Base-by-base conservation (phyloP, 2,113 vertebrate genomes). In the Ageneiosus marmoratus region DNA sequence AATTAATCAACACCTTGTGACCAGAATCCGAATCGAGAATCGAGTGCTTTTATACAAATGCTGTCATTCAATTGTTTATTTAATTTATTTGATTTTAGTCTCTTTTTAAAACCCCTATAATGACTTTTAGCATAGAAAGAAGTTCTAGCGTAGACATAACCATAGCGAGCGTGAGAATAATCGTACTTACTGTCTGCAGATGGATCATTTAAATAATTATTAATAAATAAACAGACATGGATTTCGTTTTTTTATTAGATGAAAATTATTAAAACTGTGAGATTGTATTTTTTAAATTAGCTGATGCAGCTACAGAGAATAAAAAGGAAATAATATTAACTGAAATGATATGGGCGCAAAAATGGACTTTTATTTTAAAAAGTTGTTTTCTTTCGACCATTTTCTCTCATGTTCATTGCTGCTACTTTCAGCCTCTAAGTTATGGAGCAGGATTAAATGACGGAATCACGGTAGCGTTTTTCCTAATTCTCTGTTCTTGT, bases 361-460 rank as follows among this genome's bases (percentile, higher is more conserved):
- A 41, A 32, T 11, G 5, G 53, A 77, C 84, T 87, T 87, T 83
- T 87, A 87, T 87, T 83, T 53, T 85, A 73, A 70, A 75, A 5
- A 0, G 5, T 18, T 24, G 27, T 13, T 18, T 63, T 16, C 32
- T 7, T 46, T 51, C 76, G 18, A 55, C 70, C 79, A 72, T 83
- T 80, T 69, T n/a, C 8, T 27, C 22, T 69, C 46, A 10, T 27
- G 27, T 80, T 53, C 51, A n/a, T 46, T 69, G 79, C 65, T 85
- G 83, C 83, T 55, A 27, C 5, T 10, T 85, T 85, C 83, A 80
- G 51, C 32, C 10, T 2, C 2, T 12, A 55, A 41, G 69, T 62
- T 69, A 85, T 85, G 86, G 80, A 83, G 83, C 79, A 73, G 76
- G 29, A 79, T 53, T 87, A 79, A 81, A 70, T 69, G n/a, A 29